Evolutionary conservation across 2,797 vertebrate species (phyloP).

Genomic region (Dermochelys coriacea): DNA sequence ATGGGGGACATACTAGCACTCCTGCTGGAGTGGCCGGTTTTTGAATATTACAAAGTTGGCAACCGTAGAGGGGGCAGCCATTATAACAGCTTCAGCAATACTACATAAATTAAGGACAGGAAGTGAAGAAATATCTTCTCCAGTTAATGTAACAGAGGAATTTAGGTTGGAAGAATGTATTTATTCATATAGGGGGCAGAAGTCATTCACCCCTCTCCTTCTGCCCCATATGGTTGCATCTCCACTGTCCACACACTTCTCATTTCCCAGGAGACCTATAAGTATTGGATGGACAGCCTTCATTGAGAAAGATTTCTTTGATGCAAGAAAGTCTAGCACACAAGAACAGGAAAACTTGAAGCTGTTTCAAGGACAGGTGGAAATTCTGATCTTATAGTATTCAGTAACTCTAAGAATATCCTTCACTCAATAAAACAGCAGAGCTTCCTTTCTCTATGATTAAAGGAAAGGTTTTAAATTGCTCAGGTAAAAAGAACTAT

Average conservation of each 20-base stretch:
- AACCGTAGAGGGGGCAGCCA: neutral
- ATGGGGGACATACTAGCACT: too few species aligned
- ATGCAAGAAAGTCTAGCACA: neutral
- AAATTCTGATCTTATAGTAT: constrained; percentile 55
- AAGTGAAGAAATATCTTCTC: neutral
- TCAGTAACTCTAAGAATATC: constrained; percentile 53
- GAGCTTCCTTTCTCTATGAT: constrained; percentile 63
- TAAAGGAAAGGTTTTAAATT: constrained; percentile 73
- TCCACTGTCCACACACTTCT: neutral
- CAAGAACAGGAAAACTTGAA: neutral
- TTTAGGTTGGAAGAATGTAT: neutral
- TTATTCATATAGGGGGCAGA: neutral
- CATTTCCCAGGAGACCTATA: constrained; percentile 45
- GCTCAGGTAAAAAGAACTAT: constrained; percentile 62
- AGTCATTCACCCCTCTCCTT: neutral
- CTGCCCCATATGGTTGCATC: neutral
- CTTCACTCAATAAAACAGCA: constrained; percentile 14
- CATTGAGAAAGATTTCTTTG: neutral
- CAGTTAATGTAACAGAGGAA: neutral
- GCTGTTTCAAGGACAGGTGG: constrained; percentile 39
- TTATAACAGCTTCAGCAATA: neutral
- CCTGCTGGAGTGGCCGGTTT: too few species aligned
- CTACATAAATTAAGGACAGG: neutral
- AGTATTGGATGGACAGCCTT: neutral
- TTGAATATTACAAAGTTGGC: too few species aligned